Evolutionary conservation across 2,113 vertebrate genomes (phyloP).

Genomic region (Macquaria ambigua): DNA sequence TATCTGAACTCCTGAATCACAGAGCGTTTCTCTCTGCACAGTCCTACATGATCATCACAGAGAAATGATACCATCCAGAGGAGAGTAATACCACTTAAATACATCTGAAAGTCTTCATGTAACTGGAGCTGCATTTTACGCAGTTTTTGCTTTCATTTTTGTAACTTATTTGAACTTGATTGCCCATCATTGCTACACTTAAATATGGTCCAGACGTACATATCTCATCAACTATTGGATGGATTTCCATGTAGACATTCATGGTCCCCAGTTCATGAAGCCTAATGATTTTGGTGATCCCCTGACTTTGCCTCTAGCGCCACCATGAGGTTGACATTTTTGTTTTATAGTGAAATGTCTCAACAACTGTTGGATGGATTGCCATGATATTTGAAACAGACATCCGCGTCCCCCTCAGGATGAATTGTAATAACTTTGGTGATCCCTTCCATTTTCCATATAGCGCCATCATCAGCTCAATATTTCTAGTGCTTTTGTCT

Average conservation of each 20-base stretch:
- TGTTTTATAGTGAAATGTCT: not conserved
- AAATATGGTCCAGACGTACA: not conserved
- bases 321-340: not conserved
- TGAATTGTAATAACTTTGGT: not conserved
- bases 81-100: not conserved
- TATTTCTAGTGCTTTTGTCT: not conserved
- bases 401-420: not conserved
- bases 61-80: slow-evolving; percentile 3
- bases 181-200: not conserved
- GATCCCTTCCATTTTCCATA: not conserved
- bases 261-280: not conserved
- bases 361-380: not conserved
- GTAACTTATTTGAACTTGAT: not conserved
- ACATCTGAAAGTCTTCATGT: not conserved
- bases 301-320: not conserved
- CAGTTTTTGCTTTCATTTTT: not conserved
- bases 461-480: not conserved
- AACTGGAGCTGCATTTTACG: not conserved
- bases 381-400: not conserved
- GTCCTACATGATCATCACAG: not conserved
- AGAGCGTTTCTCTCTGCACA: not conserved
- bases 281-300: not conserved
- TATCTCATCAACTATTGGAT: not conserved
- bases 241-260: not conserved
- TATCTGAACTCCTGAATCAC: slow-evolving; percentile 19